Percentiles rank a stretch among this genome's conserved stretches.
phyloP scores from a whole-genome alignment of 2,113 vertebrate species.

The Toxotes chatareus region DNA sequence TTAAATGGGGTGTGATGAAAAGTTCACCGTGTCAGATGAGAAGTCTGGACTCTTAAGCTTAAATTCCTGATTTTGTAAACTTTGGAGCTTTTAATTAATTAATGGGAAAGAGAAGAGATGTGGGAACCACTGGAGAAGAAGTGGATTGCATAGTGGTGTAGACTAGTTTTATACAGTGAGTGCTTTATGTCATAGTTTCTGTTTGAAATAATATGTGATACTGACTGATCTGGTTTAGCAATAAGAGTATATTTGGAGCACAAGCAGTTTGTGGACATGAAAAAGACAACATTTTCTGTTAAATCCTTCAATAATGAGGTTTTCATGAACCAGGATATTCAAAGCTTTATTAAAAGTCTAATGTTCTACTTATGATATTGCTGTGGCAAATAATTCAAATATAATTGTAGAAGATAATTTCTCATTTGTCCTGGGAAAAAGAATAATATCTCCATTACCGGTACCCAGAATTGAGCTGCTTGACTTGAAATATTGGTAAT shows the following conservation, averaged over 20 bases:
- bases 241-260: conserved; percentile 1
- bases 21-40: neutral
- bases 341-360: neutral
- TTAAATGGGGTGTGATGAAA: conserved; percentile 28
- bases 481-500: conserved; percentile 20
- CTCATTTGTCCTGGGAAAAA: neutral
- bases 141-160: neutral
- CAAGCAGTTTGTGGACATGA: neutral
- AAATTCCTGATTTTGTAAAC: neutral
- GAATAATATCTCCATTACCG: neutral
- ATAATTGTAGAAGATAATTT: neutral
- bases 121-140: neutral
- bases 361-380: neutral
- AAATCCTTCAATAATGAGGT: neutral
- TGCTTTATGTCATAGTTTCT: neutral
- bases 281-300: neutral
- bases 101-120: neutral
- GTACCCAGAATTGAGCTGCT: neutral
- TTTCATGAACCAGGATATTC: neutral
- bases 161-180: neutral
- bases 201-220: neutral
- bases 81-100: neutral
- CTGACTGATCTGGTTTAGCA: neutral
- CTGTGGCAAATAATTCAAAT: neutral
- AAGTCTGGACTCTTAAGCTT: neutral